A percentile compares a stretch with the other conserved stretches of the same genome.
Conservation (phyloP, 2,797 vertebrate species). For the Furcifer pardalis region DNA sequence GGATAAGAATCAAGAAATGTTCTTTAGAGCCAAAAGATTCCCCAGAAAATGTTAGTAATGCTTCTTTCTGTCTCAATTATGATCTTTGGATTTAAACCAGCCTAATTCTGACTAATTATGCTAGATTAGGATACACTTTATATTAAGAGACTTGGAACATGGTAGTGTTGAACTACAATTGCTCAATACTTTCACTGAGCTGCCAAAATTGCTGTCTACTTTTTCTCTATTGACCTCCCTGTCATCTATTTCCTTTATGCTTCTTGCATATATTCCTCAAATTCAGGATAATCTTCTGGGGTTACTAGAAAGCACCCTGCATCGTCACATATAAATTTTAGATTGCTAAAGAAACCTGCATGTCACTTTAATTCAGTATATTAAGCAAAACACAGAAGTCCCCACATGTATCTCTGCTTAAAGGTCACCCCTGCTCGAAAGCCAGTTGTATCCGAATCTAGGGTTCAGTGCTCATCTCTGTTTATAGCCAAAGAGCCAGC, state of each 20-base stretch:
- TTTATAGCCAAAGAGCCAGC: too few species aligned
- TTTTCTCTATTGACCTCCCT: not conserved
- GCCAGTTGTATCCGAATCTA: too few species aligned
- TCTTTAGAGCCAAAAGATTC: not conserved
- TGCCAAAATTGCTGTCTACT: not conserved
- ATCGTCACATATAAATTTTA: not conserved
- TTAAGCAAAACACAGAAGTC: not conserved
- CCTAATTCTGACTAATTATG: not conserved
- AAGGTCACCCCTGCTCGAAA: too few species aligned
- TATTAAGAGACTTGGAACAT: not conserved
- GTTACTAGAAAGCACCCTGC: not conserved
- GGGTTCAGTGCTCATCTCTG: too few species aligned
- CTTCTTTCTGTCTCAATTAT: not conserved
- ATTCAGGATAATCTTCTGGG: not conserved
- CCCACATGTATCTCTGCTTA: not conserved
- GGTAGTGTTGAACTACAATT: not conserved
- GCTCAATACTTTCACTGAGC: not conserved
- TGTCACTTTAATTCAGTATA: not conserved
- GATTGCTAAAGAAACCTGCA: not conserved
- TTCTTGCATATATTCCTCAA: not conserved
- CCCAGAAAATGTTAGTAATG: not conserved
- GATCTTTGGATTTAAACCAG: not conserved
- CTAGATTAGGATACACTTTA: not conserved
- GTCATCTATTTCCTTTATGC: not conserved
- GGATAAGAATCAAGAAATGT: not conserved